These are phyloP conservation scores for Triplophysa tibetana DNA, from an alignment of 2,113 vertebrate genomes.

Conservation along the genomic window DNA sequence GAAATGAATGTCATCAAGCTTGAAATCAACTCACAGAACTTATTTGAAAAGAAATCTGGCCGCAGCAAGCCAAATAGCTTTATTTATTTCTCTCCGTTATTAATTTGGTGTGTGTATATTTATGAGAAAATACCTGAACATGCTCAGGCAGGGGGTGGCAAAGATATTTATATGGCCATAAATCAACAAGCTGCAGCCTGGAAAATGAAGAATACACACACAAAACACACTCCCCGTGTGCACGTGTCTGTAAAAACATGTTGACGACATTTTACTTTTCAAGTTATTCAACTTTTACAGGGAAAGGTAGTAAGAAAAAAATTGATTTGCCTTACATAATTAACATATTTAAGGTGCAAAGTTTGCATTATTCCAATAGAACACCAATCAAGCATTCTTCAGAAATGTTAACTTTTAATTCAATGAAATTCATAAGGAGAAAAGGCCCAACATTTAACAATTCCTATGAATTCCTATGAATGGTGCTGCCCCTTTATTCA, in stretches of 20 bases:
- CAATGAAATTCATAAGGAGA: neutral
- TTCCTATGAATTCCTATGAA: too few relatives aligned
- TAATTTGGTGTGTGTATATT: constrained; percentile 39
- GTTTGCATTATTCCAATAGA: too few relatives aligned
- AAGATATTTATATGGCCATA: constrained; percentile 46
- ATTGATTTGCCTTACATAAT: neutral
- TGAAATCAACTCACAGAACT: constrained; percentile 49
- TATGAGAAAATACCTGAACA: constrained; percentile 43
- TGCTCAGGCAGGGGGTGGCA: constrained; percentile 17
- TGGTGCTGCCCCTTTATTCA: neutral
- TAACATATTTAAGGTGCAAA: neutral
- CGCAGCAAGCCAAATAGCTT: constrained; percentile 39
- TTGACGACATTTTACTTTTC: neutral
- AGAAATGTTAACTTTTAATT: too few relatives aligned
- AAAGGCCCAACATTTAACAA: neutral
- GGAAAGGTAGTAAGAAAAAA: neutral
- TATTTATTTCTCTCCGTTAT: constrained; percentile 46
- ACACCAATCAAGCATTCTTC: too few relatives aligned
- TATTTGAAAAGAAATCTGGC: constrained; percentile 33
- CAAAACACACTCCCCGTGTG: neutral
- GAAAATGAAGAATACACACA: constrained; percentile 29
- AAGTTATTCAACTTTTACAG: too few relatives aligned
- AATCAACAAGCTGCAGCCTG: constrained; percentile 14
- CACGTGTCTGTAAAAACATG: neutral
- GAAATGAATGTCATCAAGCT: constrained; percentile 40